phyloP scores from a whole-genome alignment of 2,113 vertebrate species.

The Donacobius atricapilla region DNA sequence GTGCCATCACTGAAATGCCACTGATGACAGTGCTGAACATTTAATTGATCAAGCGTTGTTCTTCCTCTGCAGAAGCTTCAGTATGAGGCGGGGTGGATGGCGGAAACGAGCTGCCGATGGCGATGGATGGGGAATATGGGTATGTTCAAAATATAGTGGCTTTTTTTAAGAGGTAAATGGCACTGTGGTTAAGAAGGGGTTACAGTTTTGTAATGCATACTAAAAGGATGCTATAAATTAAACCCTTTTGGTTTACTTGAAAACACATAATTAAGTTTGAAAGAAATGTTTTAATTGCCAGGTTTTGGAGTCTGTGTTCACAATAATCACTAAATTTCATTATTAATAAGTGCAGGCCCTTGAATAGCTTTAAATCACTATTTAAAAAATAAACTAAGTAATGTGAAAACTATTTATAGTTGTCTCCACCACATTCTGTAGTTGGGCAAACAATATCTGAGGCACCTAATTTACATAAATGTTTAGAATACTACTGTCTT shows the following conservation, averaged over 20 bases:
- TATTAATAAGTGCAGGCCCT: not conserved
- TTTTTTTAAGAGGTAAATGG: not conserved
- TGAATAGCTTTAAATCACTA: not conserved
- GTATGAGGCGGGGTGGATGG: constrained; percentile 96
- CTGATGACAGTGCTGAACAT: not conserved
- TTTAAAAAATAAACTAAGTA: not conserved
- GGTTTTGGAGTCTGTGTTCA: not conserved
- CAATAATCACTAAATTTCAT: not conserved
- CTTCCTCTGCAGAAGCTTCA: constrained; percentile 78
- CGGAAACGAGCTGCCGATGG: constrained; percentile 85
- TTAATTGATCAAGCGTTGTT: constrained; percentile 14
- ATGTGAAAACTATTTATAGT: not conserved
- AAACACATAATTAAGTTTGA: not conserved
- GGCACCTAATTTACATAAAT: not conserved
- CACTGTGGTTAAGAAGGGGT: not conserved
- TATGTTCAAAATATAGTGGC: constrained; percentile 68
- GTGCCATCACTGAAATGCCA: not conserved
- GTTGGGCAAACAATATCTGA: not conserved
- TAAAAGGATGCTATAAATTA: not conserved
- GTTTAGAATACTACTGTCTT: not conserved
- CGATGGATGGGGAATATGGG: constrained; percentile 89
- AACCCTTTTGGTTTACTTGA: not conserved
- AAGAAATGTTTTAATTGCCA: not conserved
- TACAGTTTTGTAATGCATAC: not conserved
- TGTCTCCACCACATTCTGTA: not conserved